Percentiles rank a stretch among this genome's conserved stretches.
Evolutionary conservation across 92 coral and sea anemone species (phyloP).

Genomic region (Phenganax subtilis): DNA sequence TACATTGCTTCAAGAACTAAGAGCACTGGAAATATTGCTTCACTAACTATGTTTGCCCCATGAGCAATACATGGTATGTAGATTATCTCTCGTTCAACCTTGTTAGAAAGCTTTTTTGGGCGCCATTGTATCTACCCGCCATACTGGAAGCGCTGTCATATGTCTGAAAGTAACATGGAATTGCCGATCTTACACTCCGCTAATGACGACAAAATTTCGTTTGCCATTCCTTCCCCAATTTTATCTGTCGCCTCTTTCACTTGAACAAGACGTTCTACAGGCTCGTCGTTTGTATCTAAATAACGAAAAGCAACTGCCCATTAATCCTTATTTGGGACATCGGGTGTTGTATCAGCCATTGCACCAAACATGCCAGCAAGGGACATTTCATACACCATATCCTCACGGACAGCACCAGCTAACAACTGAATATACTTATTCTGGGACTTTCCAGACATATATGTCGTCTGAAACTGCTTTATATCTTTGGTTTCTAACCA

Average conservation of each 20-base stretch:
- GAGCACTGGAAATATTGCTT: conserved; percentile 10
- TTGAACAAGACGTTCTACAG: conserved; percentile 7
- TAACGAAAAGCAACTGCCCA: conserved; percentile 3
- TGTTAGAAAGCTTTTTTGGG: conserved; percentile 22
- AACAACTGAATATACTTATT: conserved; percentile 16
- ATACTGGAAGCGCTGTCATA: conserved; percentile 22
- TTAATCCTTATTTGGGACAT: conserved; percentile 19
- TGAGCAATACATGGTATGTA: conserved; percentile 14
- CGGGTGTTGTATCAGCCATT: conserved; percentile 32
- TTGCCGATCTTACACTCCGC: conserved; percentile 14
- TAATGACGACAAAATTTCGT: neutral
- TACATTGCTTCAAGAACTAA: neutral
- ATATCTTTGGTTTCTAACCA: conserved; percentile 5
- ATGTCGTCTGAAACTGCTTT: neutral
- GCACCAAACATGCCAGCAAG: conserved; percentile 15
- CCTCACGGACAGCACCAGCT: conserved; percentile 28
- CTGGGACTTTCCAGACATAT: conserved; percentile 1
- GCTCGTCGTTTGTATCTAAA: neutral
- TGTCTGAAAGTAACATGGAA: conserved; percentile 9
- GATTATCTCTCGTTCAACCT: conserved; percentile 13
- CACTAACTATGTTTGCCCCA: conserved; percentile 6
- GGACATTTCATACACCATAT: conserved; percentile 5
- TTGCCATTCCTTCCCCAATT: conserved; percentile 19
- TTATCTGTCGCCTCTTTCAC: conserved; percentile 27
- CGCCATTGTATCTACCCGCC: conserved; percentile 9